Evolutionary conservation across 2,888 invertebrate genomes (phyloP).

Genomic region (Sinhomidia bicolor): DNA sequence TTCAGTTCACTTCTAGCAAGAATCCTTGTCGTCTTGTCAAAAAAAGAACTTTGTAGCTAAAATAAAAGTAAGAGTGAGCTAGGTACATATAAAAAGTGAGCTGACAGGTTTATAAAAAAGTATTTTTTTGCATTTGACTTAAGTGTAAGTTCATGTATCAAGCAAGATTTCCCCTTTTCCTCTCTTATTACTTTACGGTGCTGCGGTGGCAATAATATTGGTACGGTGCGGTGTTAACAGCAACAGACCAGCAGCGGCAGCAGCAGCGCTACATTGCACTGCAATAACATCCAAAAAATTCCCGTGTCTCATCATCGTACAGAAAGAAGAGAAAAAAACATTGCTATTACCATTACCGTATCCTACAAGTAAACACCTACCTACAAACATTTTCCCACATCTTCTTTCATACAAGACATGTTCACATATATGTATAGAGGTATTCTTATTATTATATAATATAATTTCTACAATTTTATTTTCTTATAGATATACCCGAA

Average conservation of each 20-base stretch:
- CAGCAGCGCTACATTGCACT: background rate
- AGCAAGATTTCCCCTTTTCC: background rate
- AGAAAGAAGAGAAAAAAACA: too few relatives aligned
- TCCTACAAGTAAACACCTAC: background rate
- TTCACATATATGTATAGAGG: background rate
- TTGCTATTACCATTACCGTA: background rate
- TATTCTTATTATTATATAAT: background rate
- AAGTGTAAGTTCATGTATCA: background rate
- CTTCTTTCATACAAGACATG: too few relatives aligned
- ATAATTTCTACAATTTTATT: too few relatives aligned
- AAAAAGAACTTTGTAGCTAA: too few relatives aligned
- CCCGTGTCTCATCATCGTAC: constrained; percentile 37
- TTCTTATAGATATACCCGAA: too few relatives aligned
- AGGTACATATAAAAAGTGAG: background rate
- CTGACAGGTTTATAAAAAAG: too few relatives aligned
- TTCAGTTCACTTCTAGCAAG: background rate
- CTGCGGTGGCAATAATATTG: background rate
- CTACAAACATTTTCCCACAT: too few relatives aligned
- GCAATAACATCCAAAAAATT: background rate
- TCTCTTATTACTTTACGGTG: background rate
- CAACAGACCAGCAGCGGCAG: background rate
- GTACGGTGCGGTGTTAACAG: background rate
- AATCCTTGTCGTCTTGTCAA: too few relatives aligned
- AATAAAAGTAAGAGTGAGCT: background rate
- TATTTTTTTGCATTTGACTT: too few relatives aligned